Evolutionary conservation across 1,140 invertebrate species (phyloP).

Genomic region (Drosophila eugracilis): DNA sequence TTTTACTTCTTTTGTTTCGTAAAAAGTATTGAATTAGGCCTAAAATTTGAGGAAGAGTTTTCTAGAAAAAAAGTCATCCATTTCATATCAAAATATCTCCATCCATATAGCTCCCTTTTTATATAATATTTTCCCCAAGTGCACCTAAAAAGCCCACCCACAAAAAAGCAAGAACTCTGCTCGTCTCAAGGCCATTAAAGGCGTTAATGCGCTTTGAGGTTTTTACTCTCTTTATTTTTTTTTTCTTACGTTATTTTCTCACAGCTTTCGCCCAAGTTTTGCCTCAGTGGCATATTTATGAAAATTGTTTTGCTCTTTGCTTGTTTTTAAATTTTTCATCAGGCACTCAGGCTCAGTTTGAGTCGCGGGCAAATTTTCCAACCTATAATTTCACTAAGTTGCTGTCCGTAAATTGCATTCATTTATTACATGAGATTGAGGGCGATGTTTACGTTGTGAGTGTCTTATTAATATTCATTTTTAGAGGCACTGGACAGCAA

Average conservation of each 20-base stretch:
- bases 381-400: conserved; percentile 52
- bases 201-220: conserved; percentile 56
- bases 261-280: conserved; percentile 28
- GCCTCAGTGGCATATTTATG: conserved; percentile 69
- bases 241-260: too few relatives aligned
- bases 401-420: conserved; percentile 53
- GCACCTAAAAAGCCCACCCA: neutral
- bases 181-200: conserved; percentile 58
- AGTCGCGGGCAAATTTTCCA: conserved; percentile 23
- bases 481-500: neutral
- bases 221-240: conserved; percentile 31
- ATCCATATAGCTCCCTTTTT: too few relatives aligned
- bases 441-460: conserved; percentile 23
- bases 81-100: too few relatives aligned
- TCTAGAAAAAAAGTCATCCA: too few relatives aligned
- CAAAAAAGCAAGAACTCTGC: conserved; percentile 30
- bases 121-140: conserved; percentile 5
- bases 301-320: conserved; percentile 71
- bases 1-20: too few relatives aligned
- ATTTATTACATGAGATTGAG: conserved; percentile 49
- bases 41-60: too few relatives aligned
- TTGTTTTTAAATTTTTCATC: conserved; percentile 69
- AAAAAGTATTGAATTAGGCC: too few relatives aligned
- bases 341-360: conserved; percentile 49
- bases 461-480: conserved; percentile 47